These are phyloP conservation scores for Xenus cinereus DNA, from an alignment of 2,113 vertebrate genomes.

Conservation along the genomic window DNA sequence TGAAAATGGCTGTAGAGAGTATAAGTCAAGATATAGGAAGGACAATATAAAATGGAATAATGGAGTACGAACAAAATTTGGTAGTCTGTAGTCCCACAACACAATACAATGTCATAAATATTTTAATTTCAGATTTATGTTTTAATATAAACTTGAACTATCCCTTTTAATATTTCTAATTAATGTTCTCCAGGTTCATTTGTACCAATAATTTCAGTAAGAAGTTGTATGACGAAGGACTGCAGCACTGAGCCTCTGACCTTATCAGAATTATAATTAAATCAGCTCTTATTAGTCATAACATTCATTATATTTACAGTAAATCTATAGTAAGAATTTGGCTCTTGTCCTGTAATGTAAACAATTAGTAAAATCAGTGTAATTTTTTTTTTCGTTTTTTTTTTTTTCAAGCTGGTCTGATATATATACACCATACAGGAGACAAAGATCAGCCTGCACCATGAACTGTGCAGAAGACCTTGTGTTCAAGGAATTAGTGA, in stretches of 20 bases:
- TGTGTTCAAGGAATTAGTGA: background rate
- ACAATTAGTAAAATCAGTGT: background rate
- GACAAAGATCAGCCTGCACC: background rate
- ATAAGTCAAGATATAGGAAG: background rate
- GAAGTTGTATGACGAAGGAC: background rate
- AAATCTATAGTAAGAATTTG: background rate
- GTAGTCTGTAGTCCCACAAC: background rate
- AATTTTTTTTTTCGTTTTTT: background rate
- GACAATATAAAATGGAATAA: background rate
- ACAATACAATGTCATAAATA: background rate
- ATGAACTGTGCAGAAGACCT: background rate
- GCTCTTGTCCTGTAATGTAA: background rate
- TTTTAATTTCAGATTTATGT: background rate
- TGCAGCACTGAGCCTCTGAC: background rate
- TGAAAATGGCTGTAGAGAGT: background rate
- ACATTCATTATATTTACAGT: background rate
- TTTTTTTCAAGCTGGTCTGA: background rate
- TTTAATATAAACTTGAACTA: background rate
- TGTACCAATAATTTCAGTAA: background rate
- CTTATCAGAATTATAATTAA: background rate
- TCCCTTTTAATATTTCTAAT: background rate
- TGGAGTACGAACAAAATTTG: fast-evolving
- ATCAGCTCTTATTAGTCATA: background rate
- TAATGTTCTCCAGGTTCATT: background rate
- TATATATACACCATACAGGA: background rate